A percentile compares a stretch with the other conserved stretches of the same genome.
Conservation (phyloP, 1,140 invertebrate species). For the Manduca sexta region DNA sequence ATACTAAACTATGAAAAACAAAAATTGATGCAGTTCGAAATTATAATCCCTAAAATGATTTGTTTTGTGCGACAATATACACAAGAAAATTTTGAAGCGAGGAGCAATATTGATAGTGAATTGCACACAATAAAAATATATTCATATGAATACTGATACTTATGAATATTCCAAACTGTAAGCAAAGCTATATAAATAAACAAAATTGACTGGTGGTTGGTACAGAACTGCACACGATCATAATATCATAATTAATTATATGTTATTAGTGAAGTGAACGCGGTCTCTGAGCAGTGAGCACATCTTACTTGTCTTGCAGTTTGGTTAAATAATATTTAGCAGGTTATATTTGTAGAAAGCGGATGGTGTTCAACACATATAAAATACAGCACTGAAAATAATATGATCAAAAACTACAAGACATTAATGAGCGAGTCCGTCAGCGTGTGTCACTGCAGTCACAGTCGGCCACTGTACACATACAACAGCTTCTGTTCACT, state of each 20-base stretch:
- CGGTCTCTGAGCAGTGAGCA: background rate
- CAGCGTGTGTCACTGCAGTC: constrained; percentile 31
- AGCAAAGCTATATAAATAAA: constrained; percentile 31
- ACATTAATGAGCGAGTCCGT: constrained; percentile 32
- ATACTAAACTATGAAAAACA: no score
- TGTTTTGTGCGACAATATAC: background rate
- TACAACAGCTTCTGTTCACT: no score
- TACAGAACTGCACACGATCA: constrained; percentile 5
- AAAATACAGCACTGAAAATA: constrained; percentile 56
- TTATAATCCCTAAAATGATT: no score
- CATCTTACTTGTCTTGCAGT: constrained; percentile 41
- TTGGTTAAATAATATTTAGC: constrained; percentile 40
- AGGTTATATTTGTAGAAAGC: constrained; percentile 64
- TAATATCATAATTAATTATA: no score
- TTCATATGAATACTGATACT: background rate
- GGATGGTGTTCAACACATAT: constrained; percentile 69
- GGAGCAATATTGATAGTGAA: background rate
- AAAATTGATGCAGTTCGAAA: no score
- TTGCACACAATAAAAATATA: background rate
- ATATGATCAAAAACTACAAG: constrained; percentile 46
- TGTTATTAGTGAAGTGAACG: no score
- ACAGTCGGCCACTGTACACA: no score
- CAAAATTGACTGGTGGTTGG: background rate
- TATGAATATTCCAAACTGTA: constrained; percentile 47
- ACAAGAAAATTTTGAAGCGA: background rate